Percentiles rank a stretch among this genome's conserved stretches.
Conservation (phyloP, 2,888 invertebrate species). For the Lomographa bimaculata region DNA sequence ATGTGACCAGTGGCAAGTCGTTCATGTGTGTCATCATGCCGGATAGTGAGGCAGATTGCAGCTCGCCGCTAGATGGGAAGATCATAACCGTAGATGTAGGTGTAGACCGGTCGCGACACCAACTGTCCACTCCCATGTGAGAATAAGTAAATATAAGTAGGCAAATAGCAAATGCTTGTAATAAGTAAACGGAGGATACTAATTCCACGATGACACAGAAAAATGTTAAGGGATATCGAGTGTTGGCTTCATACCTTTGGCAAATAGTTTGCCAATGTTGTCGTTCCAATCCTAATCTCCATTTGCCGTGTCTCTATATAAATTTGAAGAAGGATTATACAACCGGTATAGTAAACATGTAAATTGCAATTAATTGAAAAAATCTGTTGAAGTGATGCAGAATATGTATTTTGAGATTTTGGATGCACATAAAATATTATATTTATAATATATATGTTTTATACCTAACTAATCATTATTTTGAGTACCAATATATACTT, state of each 20-base stretch:
- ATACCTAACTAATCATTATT: neutral
- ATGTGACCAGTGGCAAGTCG: conserved; percentile 90
- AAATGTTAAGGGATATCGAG: too few relatives aligned
- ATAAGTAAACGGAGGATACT: conserved; percentile 12
- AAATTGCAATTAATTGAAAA: neutral
- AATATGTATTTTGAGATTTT: neutral
- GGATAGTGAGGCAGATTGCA: conserved; percentile 87
- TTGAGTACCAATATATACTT: neutral
- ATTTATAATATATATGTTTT: neutral
- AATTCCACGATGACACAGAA: too few relatives aligned
- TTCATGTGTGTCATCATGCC: conserved; percentile 97
- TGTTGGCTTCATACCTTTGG: neutral
- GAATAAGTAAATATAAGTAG: conserved; percentile 24
- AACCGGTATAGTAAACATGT: neutral
- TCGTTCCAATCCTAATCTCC: neutral
- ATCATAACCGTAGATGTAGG: conserved; percentile 86
- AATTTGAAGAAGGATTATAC: neutral
- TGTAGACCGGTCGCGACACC: conserved; percentile 76
- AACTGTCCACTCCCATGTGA: conserved; percentile 80
- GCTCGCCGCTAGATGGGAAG: conserved; percentile 83
- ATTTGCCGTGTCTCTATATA: conserved; percentile 11
- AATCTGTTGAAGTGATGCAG: conserved; percentile 3
- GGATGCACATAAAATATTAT: too few relatives aligned
- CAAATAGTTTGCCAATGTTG: conserved; percentile 9
- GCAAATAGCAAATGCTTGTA: conserved; percentile 24